phyloP scores from a whole-genome alignment of 1,140 invertebrate species.

The Lepidurus apus region DNA sequence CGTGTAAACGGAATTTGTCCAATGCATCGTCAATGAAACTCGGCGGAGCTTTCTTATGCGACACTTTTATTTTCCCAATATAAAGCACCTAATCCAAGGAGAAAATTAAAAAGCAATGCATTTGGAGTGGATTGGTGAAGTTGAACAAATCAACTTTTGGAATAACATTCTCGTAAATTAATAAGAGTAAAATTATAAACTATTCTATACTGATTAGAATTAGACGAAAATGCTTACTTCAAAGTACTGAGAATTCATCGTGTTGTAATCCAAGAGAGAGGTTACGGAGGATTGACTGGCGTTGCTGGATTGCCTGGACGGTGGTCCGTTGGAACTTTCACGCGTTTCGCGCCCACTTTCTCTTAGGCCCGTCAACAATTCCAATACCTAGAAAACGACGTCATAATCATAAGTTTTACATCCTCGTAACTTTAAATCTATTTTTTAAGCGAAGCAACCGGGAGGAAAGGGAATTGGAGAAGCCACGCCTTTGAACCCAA shows the following conservation, averaged over 20 bases:
- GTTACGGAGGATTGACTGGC: conserved; percentile 30
- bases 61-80: conserved; percentile 78
- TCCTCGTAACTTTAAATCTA: background rate
- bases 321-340: conserved; percentile 31
- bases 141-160: background rate
- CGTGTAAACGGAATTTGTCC: conserved; percentile 71
- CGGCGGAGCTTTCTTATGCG: conserved; percentile 75
- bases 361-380: conserved; percentile 26
- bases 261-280: conserved; percentile 27
- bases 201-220: no score
- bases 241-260: conserved; percentile 39
- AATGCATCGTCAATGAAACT: conserved; percentile 85
- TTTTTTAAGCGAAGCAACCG: no score
- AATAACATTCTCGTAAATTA: background rate
- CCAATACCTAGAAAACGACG: conserved; percentile 27
- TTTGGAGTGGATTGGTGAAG: no score
- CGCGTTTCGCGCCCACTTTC: conserved; percentile 29
- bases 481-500: background rate
- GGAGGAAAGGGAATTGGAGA: background rate
- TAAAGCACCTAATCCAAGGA: conserved; percentile 64
- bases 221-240: conserved; percentile 33
- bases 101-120: background rate
- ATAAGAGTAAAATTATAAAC: no score
- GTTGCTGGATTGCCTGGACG: conserved; percentile 33
- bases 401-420: background rate